phyloP scores from a whole-genome alignment of 1,140 invertebrate genomes.

The Calliphora vicina region DNA sequence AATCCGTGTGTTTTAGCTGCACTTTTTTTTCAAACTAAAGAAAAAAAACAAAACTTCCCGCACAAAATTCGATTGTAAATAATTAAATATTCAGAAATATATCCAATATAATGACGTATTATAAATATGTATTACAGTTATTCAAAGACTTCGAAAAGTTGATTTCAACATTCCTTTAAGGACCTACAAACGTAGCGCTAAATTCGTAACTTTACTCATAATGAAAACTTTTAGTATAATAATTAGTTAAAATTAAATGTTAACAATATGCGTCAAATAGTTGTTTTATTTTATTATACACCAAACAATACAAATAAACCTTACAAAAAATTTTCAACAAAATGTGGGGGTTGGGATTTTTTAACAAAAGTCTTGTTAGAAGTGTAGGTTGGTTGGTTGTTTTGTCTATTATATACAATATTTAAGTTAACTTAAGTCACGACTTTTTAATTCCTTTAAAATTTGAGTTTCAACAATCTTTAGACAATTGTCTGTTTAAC shows the following conservation, averaged over 20 bases:
- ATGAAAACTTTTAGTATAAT: too few relatives aligned
- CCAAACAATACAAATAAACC: background rate
- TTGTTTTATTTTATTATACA: background rate
- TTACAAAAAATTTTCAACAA: background rate
- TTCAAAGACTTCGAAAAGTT: too few relatives aligned
- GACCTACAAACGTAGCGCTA: too few relatives aligned
- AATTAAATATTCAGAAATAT: too few relatives aligned
- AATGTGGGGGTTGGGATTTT: background rate
- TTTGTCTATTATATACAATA: background rate
- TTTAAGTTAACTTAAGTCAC: background rate
- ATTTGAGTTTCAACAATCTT: background rate
- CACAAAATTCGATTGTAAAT: too few relatives aligned
- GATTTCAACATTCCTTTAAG: too few relatives aligned
- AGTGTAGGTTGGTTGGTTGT: background rate
- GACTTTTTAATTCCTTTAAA: background rate
- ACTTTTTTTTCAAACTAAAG: too few relatives aligned
- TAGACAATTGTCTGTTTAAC: background rate
- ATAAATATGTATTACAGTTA: too few relatives aligned
- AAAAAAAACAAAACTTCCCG: too few relatives aligned
- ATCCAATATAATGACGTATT: too few relatives aligned
- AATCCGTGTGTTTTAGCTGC: too few relatives aligned
- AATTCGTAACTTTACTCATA: too few relatives aligned
- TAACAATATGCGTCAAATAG: background rate
- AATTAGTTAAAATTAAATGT: background rate
- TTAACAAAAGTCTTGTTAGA: background rate